Evolutionary conservation across 2,888 invertebrate species (phyloP).

Genomic region (Oligia latruncula): DNA sequence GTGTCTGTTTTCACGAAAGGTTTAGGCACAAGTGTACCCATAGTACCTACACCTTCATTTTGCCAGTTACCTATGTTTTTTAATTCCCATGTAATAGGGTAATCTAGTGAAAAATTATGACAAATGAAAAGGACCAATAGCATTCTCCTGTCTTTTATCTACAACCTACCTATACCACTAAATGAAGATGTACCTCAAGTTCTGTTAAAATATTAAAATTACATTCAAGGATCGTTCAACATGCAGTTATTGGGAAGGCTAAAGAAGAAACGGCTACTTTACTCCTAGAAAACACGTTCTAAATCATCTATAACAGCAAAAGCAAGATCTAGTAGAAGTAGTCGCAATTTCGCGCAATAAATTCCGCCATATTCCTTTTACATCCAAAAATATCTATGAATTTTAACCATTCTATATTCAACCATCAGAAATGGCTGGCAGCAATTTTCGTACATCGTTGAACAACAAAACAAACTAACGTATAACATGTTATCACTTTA

Average conservation of each 20-base stretch:
- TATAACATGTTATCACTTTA: conserved; percentile 63
- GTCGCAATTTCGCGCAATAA: background rate
- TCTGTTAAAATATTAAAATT: background rate
- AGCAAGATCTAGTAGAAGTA: background rate
- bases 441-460: conserved; percentile 30
- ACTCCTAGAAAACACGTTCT: background rate
- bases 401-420: conserved; percentile 7
- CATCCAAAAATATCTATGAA: background rate
- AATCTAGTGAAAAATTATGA: too few relatives aligned
- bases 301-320: background rate
- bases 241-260: background rate
- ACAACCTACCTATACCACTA: background rate
- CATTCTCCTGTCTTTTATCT: too few relatives aligned
- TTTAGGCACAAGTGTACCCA: too few relatives aligned
- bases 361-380: background rate
- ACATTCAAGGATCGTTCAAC: background rate
- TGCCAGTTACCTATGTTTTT: too few relatives aligned
- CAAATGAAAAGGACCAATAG: too few relatives aligned
- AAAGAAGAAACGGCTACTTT: background rate
- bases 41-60: too few relatives aligned
- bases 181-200: background rate
- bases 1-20: too few relatives aligned
- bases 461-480: conserved; percentile 53
- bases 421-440: conserved; percentile 19
- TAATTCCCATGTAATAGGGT: too few relatives aligned